Percentiles rank a stretch among this genome's conserved stretches.
phyloP scores from a whole-genome alignment of 2,797 vertebrate genomes.

The Corythornis leucogaster region DNA sequence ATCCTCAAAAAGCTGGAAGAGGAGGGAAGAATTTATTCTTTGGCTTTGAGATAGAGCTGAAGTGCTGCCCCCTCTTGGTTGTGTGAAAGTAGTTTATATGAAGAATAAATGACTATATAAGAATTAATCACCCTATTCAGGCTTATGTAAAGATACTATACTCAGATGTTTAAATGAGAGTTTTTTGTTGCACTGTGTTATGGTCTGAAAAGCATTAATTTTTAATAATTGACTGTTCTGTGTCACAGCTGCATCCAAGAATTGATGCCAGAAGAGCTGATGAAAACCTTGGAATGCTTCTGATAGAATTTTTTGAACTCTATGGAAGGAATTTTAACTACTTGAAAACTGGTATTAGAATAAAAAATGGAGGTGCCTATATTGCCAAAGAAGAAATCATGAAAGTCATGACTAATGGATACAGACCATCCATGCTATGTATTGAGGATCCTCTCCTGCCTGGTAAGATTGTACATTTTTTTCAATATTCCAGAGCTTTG shows the following conservation, averaged over 20 bases:
- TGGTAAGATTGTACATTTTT: conserved; percentile 78
- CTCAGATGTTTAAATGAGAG: background rate
- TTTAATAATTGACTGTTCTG: background rate
- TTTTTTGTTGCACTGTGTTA: background rate
- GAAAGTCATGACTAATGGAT: conserved; percentile 94
- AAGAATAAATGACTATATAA: background rate
- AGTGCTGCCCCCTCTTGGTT: conserved; percentile 60
- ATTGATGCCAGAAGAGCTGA: conserved; percentile 92
- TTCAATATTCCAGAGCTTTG: background rate
- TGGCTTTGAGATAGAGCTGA: background rate
- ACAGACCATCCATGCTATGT: conserved; percentile 95
- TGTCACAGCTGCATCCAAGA: conserved; percentile 90
- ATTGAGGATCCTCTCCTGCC: conserved; percentile 96
- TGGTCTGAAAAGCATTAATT: background rate
- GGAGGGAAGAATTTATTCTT: background rate
- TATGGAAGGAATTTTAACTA: conserved; percentile 99
- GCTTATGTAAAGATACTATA: background rate
- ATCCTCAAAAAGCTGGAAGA: background rate
- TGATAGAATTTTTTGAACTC: conserved; percentile 98
- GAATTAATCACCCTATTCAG: background rate
- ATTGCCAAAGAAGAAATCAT: conserved; percentile 97
- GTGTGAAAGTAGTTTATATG: background rate
- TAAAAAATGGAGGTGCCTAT: conserved; percentile 95
- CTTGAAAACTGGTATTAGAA: conserved; percentile 96
- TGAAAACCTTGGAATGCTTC: conserved; percentile 94